A percentile compares a stretch with the other conserved stretches of the same genome.
These are phyloP conservation scores for Laothoe populi DNA, from an alignment of 2,888 invertebrate genomes.

Conservation along the genomic window DNA sequence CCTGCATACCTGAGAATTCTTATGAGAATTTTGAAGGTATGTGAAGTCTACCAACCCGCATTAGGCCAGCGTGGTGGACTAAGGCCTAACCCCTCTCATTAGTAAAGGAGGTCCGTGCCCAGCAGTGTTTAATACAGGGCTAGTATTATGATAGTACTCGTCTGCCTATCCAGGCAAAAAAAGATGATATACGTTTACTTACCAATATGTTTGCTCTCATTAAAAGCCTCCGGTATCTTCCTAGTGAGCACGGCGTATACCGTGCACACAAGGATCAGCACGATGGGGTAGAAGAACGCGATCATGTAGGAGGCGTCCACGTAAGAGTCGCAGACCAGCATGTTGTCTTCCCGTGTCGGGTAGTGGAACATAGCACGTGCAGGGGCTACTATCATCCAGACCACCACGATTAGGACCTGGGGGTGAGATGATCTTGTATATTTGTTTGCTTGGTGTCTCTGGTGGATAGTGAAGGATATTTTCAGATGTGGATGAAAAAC, in stretches of 20 bases:
- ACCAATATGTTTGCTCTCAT: slow-evolving; percentile 99
- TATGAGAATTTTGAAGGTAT: no score
- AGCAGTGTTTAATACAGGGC: no score
- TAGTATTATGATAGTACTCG: no score
- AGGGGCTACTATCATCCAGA: slow-evolving; percentile 96
- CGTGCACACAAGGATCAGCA: slow-evolving; percentile 96
- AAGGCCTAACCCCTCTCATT: no score
- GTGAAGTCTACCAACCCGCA: no score
- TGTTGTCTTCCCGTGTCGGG: slow-evolving; percentile 95
- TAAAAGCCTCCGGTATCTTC: slow-evolving; percentile 99
- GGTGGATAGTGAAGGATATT: neutral
- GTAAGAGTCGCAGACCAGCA: slow-evolving; percentile 96
- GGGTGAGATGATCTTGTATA: neutral
- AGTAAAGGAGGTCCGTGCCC: no score
- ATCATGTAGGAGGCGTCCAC: slow-evolving; percentile 97
- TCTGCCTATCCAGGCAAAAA: no score
- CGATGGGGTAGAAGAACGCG: slow-evolving; percentile 96
- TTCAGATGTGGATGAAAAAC: no score
- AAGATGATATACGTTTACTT: slow-evolving; percentile 50
- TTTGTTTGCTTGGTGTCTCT: no score
- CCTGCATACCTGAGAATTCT: no score
- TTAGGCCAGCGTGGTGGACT: no score
- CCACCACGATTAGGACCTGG: slow-evolving; percentile 93
- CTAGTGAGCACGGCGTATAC: slow-evolving; percentile 97
- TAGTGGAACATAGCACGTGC: slow-evolving; percentile 95